Conservation (phyloP, 2,113 vertebrate genomes). For the Dendropsophus ebraccatus region DNA sequence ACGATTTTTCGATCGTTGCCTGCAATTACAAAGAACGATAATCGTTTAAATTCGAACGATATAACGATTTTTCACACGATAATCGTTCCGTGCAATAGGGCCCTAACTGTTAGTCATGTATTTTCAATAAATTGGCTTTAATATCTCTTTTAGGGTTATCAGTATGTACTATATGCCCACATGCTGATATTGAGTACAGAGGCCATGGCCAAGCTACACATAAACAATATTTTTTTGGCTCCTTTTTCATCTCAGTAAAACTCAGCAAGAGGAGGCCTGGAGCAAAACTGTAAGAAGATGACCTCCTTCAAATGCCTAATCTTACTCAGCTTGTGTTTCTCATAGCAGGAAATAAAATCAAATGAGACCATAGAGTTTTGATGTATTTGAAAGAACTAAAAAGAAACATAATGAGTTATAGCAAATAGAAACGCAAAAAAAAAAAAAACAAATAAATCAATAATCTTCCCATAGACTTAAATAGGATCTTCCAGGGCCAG, state of each 20-base stretch:
- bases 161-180: neutral
- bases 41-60: no score
- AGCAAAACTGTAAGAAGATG: neutral
- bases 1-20: no score
- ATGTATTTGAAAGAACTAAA: neutral
- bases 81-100: no score
- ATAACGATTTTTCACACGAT: no score
- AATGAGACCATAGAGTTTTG: neutral
- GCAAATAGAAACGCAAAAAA: no score
- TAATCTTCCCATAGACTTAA: no score
- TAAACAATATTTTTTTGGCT: neutral
- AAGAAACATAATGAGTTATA: neutral
- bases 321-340: neutral
- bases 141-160: neutral
- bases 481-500: no score
- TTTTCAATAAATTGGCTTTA: neutral
- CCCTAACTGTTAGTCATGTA: neutral
- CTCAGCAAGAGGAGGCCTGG: neutral
- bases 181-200: neutral
- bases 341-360: neutral
- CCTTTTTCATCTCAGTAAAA: neutral
- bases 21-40: no score
- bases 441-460: no score
- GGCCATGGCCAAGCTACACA: neutral
- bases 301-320: neutral